These are phyloP conservation scores for Lepisosteus oculatus DNA, from an alignment of 2,113 vertebrate genomes.

Conservation along the genomic window DNA sequence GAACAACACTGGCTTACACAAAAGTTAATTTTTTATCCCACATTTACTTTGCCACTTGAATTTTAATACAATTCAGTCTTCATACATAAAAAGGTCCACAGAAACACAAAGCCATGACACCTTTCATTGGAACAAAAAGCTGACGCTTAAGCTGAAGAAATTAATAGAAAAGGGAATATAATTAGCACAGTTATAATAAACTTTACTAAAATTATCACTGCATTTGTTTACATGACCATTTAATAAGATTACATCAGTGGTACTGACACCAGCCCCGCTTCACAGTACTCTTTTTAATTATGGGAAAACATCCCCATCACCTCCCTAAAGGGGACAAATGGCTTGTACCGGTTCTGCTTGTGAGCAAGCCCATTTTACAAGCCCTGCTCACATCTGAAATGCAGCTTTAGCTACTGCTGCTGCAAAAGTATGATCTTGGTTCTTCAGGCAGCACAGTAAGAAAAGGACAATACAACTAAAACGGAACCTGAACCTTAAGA, in stretches of 20 bases:
- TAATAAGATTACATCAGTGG: slow-evolving; percentile 16
- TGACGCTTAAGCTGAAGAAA: too few species aligned
- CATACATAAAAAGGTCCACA: too few species aligned
- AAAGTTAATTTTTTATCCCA: too few species aligned
- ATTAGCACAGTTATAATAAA: neutral
- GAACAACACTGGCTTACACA: too few species aligned
- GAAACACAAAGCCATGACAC: too few species aligned
- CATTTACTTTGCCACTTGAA: too few species aligned
- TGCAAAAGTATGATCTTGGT: neutral
- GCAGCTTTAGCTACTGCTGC: neutral
- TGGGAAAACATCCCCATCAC: slow-evolving; percentile 25
- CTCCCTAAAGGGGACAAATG: slow-evolving; percentile 12
- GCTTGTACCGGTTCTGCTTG: neutral
- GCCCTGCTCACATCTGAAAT: neutral
- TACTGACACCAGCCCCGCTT: neutral
- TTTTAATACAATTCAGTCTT: too few species aligned
- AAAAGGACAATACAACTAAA: neutral
- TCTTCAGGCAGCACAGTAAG: neutral
- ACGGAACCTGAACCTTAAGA: too few species aligned
- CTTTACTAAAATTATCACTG: neutral
- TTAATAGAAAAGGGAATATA: neutral
- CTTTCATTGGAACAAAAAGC: too few species aligned
- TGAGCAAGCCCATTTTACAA: neutral
- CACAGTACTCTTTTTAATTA: slow-evolving; percentile 34
- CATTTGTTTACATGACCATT: neutral